Evolutionary conservation across 2,113 vertebrate genomes (phyloP).

Genomic region (Siniperca chuatsi): DNA sequence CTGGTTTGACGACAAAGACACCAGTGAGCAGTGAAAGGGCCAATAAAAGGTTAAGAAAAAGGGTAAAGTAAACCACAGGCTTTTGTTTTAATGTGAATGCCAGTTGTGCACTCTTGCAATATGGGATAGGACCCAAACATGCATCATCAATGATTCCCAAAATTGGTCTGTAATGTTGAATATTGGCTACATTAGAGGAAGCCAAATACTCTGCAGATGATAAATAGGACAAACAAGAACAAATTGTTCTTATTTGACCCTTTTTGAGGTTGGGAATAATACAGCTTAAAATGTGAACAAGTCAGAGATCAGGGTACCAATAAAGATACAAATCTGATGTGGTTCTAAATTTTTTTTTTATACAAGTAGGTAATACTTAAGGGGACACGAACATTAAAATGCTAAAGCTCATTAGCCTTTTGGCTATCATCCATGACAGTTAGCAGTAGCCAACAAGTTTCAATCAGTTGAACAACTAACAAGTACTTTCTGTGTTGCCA

Average conservation of each 20-base stretch:
- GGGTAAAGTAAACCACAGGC: constrained; percentile 1
- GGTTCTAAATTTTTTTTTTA: neutral
- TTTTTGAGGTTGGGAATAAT: neutral
- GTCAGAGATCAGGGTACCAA: neutral
- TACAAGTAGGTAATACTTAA: neutral
- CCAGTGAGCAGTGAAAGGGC: constrained; percentile 27
- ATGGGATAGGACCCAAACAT: neutral
- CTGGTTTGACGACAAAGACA: constrained; percentile 40
- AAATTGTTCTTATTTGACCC: neutral
- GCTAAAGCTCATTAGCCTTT: neutral
- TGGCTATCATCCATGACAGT: neutral
- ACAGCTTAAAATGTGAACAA: neutral
- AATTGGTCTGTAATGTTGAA: neutral
- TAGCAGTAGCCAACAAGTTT: neutral
- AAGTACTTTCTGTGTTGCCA: neutral
- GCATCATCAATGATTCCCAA: neutral
- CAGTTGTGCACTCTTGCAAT: neutral
- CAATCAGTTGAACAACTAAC: neutral
- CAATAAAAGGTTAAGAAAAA: constrained; percentile 14
- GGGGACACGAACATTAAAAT: neutral
- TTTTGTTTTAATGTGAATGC: constrained; percentile 21
- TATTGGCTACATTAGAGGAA: too few species aligned
- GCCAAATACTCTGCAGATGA: neutral
- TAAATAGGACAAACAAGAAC: neutral
- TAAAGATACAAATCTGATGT: neutral